Percentiles rank a stretch among this genome's conserved stretches.
Evolutionary conservation across 92 coral and sea anemone genomes (phyloP).

Genomic region (Umimayanthus chanpuru): DNA sequence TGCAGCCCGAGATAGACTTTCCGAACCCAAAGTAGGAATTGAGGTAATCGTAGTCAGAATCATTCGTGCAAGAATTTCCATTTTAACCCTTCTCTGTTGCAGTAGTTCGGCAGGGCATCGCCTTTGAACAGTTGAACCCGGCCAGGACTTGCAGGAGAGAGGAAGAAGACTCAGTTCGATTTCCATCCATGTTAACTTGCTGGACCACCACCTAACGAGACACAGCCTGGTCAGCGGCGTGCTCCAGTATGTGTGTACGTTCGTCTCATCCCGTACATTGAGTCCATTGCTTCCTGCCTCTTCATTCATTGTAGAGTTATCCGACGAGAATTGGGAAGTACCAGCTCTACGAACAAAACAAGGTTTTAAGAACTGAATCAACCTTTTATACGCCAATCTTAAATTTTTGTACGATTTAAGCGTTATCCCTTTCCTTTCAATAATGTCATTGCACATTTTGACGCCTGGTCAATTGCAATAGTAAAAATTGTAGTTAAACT

Average conservation of each 20-base stretch:
- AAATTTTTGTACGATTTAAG: no score
- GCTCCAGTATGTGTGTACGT: conserved; percentile 30
- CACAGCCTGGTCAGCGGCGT: conserved; percentile 38
- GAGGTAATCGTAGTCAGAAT: background rate
- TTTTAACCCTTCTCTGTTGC: conserved; percentile 25
- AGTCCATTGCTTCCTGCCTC: conserved; percentile 6
- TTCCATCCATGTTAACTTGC: background rate
- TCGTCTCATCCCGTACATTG: background rate
- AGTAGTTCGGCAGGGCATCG: background rate
- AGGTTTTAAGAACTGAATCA: background rate
- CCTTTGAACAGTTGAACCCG: background rate
- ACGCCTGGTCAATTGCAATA: no score
- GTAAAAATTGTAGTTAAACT: no score
- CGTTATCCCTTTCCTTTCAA: no score
- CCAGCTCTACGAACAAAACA: background rate
- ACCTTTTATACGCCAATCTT: no score
- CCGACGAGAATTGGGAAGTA: background rate
- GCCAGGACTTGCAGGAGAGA: conserved; percentile 20
- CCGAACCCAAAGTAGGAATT: background rate
- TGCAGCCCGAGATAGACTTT: background rate
- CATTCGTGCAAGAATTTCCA: conserved; percentile 1
- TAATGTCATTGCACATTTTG: no score
- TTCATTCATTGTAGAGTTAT: background rate
- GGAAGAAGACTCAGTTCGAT: conserved; percentile 2
- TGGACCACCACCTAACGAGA: background rate